Base-by-base conservation (phyloP, 2,113 vertebrate genomes). In the Microtus richardsoni region DNA sequence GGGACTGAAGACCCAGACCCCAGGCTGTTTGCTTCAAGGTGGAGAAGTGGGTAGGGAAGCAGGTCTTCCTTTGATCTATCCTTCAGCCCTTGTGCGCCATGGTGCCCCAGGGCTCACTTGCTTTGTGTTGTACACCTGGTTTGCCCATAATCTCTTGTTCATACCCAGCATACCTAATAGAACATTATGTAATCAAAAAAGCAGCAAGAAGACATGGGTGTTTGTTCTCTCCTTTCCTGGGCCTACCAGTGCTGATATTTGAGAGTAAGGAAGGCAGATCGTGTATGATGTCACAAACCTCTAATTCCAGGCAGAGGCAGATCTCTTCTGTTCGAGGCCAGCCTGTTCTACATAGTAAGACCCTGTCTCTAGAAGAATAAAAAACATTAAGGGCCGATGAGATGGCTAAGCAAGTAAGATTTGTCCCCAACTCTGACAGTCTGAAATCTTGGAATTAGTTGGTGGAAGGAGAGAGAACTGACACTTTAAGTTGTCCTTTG, bases 241-340 rank as follows among this genome's bases (percentile, higher is more conserved):
- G 91, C 24, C n/a, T 8, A 44, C 66, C 47, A 33, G 21, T 66
- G 33, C 80, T 91, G 89, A 75, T 68, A 49, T 91, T 85, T 84
- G 71, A 86, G 66, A 86, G 60, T 96, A 70, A 89, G 96, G 73
- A 93, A 86, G 78, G 73, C 75, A 82, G 41, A 47, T 41, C 3
- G 6, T 75, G 12, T 26, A 12, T 47, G 24, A 28, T 75, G 24
- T 44, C 41, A 75, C 12, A 75, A 28, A 75, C 41, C 74, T 75
- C 28, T 44, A 75, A 47, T 47, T 47, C 24, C 14, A 5, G 24
- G 74, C 74, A 77, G 44, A 77, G 44, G 41, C 26, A 47, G 83
- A 73, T 95, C 91, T 89, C 91, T 80, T 92, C 47, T 54, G 3
- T 79, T 47, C 30, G 49, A 54, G 49, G 77, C 8, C 33, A 30